Conservation (phyloP, 1,140 invertebrate genomes). For the Triops longicaudatus region DNA sequence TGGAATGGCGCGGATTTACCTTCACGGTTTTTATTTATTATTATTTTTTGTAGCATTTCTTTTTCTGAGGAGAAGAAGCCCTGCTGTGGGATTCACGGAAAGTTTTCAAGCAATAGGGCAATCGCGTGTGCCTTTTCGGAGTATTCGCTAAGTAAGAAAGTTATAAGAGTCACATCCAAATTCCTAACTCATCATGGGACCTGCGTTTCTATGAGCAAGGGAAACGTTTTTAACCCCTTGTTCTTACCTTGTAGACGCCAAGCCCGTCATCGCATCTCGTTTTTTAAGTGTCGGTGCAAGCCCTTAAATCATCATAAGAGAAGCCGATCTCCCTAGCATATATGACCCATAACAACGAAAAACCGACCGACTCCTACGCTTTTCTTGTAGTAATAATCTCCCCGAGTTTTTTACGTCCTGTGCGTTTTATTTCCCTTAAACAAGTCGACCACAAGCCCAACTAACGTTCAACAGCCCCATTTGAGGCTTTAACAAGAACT, state of each 20-base stretch:
- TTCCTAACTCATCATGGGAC: constrained; percentile 14
- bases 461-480: too few species aligned
- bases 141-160: background rate
- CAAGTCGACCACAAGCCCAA: too few species aligned
- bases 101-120: background rate
- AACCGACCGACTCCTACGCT: constrained; percentile 10
- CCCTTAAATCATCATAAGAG: background rate
- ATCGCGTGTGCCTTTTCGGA: constrained; percentile 1
- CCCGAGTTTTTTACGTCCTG: background rate
- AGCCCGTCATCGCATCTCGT: constrained; percentile 6
- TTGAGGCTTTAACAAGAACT: too few species aligned
- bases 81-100: constrained; percentile 7
- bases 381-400: background rate
- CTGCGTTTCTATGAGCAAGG: background rate
- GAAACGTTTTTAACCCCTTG: background rate
- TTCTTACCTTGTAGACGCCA: background rate
- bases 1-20: background rate
- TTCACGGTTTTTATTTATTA: constrained; percentile 8
- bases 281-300: constrained; percentile 7
- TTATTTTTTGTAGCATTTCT: background rate
- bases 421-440: background rate
- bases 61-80: background rate
- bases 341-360: background rate
- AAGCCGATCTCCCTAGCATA: background rate
- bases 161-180: background rate